These are phyloP conservation scores for Dallia pectoralis DNA, from an alignment of 2,797 vertebrate genomes.

Conservation along the genomic window DNA sequence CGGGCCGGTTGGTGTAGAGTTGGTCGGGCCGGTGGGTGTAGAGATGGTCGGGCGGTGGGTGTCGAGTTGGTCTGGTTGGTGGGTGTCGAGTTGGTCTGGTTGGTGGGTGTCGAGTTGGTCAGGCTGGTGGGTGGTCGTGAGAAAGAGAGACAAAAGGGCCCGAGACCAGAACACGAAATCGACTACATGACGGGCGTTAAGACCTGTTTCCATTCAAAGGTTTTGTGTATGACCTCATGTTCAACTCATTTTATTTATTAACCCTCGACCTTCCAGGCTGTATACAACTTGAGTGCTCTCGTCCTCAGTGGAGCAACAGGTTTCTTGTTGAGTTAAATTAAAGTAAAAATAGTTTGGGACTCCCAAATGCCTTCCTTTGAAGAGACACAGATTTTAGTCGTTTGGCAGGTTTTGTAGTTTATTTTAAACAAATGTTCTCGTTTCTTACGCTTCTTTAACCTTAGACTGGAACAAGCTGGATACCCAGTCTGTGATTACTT, in stretches of 20 bases:
- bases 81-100: no score
- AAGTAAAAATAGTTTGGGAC: constrained; percentile 12
- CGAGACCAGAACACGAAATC: constrained; percentile 19
- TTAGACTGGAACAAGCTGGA: constrained; percentile 4
- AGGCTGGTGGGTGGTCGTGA: no score
- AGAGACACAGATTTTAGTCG: constrained; percentile 19
- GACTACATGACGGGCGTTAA: constrained; percentile 31
- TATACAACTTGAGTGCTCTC: constrained; percentile 28
- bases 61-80: no score
- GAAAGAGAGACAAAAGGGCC: not conserved
- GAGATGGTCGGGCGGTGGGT: no score
- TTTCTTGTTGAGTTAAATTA: not conserved
- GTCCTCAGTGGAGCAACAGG: not conserved
- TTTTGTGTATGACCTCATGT: constrained; percentile 34
- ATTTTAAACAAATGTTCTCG: constrained; percentile 13
- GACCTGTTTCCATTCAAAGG: constrained; percentile 30
- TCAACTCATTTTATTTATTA: constrained; percentile 24
- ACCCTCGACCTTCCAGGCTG: constrained; percentile 11
- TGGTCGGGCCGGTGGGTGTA: no score
- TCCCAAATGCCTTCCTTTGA: constrained; percentile 19
- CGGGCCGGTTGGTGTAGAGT: no score
- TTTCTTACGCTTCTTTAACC: not conserved
- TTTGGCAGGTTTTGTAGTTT: constrained; percentile 21
- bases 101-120: no score
- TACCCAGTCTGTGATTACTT: constrained; percentile 7